Evolutionary conservation across 1,140 invertebrate genomes (phyloP).

Genomic region (Sesamia nonagrioides): DNA sequence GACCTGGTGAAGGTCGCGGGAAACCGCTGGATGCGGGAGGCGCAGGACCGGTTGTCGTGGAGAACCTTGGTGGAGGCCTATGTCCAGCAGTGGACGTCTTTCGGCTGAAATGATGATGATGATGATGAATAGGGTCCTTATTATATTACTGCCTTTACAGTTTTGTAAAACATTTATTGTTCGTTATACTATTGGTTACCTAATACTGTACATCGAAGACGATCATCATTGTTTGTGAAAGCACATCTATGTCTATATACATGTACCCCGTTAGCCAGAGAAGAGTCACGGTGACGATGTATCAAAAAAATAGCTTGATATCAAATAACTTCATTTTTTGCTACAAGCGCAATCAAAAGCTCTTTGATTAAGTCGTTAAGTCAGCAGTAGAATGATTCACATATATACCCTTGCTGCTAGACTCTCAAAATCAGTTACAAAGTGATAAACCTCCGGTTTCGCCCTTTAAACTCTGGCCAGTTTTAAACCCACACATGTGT

Average conservation of each 20-base stretch:
- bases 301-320: constrained; percentile 7
- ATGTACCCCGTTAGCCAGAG: not conserved
- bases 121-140: no score
- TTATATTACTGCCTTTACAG: no score
- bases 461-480: constrained; percentile 15
- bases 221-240: no score
- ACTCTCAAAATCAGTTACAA: constrained; percentile 11
- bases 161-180: no score
- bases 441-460: constrained; percentile 26
- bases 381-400: constrained; percentile 8
- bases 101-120: no score
- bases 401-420: constrained; percentile 12
- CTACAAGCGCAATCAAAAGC: constrained; percentile 22
- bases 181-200: no score
- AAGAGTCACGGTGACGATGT: not conserved
- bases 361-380: not conserved
- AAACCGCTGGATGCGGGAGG: no score
- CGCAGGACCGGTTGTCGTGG: no score
- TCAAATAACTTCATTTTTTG: not conserved
- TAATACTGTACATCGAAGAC: not conserved
- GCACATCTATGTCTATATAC: not conserved
- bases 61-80: no score
- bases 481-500: constrained; percentile 24
- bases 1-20: no score
- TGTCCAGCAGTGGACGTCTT: no score